These are phyloP conservation scores for Aphelinus atriplicis DNA, from an alignment of 1,140 invertebrate genomes.

Conservation along the genomic window DNA sequence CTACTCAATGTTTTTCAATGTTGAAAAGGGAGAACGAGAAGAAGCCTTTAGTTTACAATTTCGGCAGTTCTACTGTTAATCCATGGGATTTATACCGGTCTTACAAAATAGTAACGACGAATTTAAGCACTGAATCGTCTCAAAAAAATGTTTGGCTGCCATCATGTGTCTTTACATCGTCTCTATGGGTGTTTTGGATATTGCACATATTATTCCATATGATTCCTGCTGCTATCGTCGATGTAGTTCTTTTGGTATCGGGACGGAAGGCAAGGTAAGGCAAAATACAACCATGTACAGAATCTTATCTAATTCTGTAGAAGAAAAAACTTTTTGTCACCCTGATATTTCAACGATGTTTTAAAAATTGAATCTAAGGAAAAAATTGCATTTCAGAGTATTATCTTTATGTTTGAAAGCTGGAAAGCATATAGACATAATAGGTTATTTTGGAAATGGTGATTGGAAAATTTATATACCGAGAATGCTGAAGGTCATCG, in stretches of 20 bases:
- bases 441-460: conserved; percentile 60
- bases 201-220: conserved; percentile 67
- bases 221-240: conserved; percentile 71
- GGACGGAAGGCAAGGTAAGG: conserved; percentile 71
- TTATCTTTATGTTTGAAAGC: too few species aligned
- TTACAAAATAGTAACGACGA: neutral
- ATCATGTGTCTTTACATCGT: neutral
- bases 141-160: conserved; percentile 25
- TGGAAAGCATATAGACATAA: neutral
- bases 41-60: conserved; percentile 72
- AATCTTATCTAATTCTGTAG: too few species aligned
- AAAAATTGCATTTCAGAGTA: too few species aligned
- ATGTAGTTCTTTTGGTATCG: conserved; percentile 64
- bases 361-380: too few species aligned
- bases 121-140: conserved; percentile 28
- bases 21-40: conserved; percentile 26
- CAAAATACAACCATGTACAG: too few species aligned
- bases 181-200: conserved; percentile 39
- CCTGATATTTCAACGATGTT: too few species aligned
- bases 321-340: too few species aligned
- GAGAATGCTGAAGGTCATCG: conserved; percentile 64
- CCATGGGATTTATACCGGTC: neutral
- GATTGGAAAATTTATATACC: conserved; percentile 68
- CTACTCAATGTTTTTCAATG: too few species aligned
- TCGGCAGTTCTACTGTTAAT: conserved; percentile 61